A percentile compares a stretch with the other conserved stretches of the same genome.
These are phyloP conservation scores for Anolis sagrei DNA, from an alignment of 2,113 vertebrate genomes.

Conservation along the genomic window DNA sequence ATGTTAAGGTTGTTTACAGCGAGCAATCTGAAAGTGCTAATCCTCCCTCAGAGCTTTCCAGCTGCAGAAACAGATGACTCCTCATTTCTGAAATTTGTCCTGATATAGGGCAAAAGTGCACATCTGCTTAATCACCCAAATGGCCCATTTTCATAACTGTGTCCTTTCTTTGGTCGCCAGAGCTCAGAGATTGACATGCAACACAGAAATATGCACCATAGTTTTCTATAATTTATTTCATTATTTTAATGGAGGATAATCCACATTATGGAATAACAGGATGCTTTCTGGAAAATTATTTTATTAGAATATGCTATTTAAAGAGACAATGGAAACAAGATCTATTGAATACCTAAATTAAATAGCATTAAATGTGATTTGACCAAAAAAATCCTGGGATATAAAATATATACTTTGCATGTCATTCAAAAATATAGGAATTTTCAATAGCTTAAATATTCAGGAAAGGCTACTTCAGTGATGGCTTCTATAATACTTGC, in stretches of 20 bases:
- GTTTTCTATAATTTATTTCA: slow-evolving; percentile 63
- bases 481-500: background rate
- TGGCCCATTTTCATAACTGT: slow-evolving; percentile 63
- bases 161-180: slow-evolving; percentile 54
- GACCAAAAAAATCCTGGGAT: background rate
- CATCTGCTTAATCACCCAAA: slow-evolving; percentile 63
- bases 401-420: background rate
- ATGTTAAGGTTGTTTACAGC: slow-evolving; percentile 51
- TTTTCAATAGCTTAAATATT: background rate
- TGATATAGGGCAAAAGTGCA: slow-evolving; percentile 51
- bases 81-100: slow-evolving; percentile 63
- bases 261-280: slow-evolving; percentile 39
- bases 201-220: slow-evolving; percentile 32
- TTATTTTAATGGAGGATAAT: slow-evolving; percentile 70
- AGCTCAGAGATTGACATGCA: background rate
- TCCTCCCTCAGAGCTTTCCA: slow-evolving; percentile 54
- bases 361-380: slow-evolving; percentile 14
- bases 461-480: background rate
- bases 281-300: slow-evolving; percentile 32
- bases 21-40: slow-evolving; percentile 47
- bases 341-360: slow-evolving; percentile 13
- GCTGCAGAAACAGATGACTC: slow-evolving; percentile 54
- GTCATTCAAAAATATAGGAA: background rate
- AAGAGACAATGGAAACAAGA: background rate
- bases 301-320: slow-evolving; percentile 51